Base-by-base conservation (phyloP, 2,888 invertebrate species). In the Ectobius pallidus region DNA sequence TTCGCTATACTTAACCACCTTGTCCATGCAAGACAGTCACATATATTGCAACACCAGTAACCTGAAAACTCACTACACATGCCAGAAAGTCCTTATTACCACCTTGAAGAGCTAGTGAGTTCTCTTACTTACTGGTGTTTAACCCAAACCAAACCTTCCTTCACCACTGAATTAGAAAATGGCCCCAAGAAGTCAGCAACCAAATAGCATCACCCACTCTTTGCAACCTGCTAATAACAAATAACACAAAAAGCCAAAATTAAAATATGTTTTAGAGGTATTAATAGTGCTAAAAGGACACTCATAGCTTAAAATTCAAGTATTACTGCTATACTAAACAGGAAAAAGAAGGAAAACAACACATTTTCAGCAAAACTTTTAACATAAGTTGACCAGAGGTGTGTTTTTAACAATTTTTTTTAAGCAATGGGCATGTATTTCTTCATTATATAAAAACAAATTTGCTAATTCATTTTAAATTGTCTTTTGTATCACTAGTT, bases 211-310 rank as follows among this genome's bases (percentile, higher is more conserved):
- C 72, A 72, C 55, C 52, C 58, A 42, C 27, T 61, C 27, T 27
- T 70, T 67, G 72, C 61, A 69, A 69, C 72, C 72, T 72, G 72
- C 65, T 72, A 72, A 61, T 44, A 46, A 72, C 44, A 69, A 69
- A 46, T 68, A 20, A 46, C 34, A 70, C 68, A 70, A 58, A 34
- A 58, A 70, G 58, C 22, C 42, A 55, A 58, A 70, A 25, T 39
- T 58, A 39, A 58, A 30, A 7, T 3, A 58, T n/a, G 30, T 58
- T 3, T 58, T 34, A 7, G n/a, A n/a, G n/a, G n/a, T n/a, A n/a
- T n/a, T n/a, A n/a, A n/a, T n/a, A n/a, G n/a, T n/a, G n/a, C 52
- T 25, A 52, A 52, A 22, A 52, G 52, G 7, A n/a, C n/a, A n/a
- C n/a, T n/a, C n/a, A n/a, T n/a, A n/a, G n/a, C n/a, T n/a, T n/a